These are phyloP conservation scores for Ooceraea biroi DNA, from an alignment of 1,140 invertebrate genomes.

Conservation along the genomic window DNA sequence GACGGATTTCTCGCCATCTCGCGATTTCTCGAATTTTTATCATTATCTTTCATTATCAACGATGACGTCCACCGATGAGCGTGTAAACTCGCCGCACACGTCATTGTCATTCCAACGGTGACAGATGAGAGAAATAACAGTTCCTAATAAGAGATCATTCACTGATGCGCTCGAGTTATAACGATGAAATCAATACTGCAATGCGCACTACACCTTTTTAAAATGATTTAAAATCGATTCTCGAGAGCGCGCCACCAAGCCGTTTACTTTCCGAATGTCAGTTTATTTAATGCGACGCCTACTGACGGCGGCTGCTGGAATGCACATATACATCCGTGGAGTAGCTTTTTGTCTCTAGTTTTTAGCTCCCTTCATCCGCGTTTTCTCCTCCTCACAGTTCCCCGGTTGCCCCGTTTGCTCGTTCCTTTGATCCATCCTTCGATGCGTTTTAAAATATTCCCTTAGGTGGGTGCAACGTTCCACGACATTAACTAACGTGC, in stretches of 20 bases:
- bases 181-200: neutral
- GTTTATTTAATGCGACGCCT: slow-evolving; percentile 71
- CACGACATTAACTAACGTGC: neutral
- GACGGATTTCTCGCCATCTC: neutral
- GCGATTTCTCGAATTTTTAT: slow-evolving; percentile 35
- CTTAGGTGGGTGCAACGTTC: neutral
- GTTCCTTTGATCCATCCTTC: neutral
- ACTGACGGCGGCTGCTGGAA: slow-evolving; percentile 46
- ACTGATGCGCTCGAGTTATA: neutral
- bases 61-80: slow-evolving; percentile 14
- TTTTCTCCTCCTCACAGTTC: slow-evolving; percentile 47
- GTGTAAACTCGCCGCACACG: slow-evolving; percentile 10
- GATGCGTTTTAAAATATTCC: slow-evolving; percentile 22
- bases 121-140: slow-evolving; percentile 47
- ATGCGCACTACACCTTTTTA: too few species aligned
- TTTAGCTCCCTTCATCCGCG: slow-evolving; percentile 6
- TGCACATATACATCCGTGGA: slow-evolving; percentile 35
- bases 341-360: slow-evolving; percentile 59
- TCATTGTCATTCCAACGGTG: neutral
- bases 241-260: slow-evolving; percentile 62
- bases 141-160: slow-evolving; percentile 15
- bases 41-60: slow-evolving; percentile 52
- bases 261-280: slow-evolving; percentile 72
- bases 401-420: slow-evolving; percentile 26
- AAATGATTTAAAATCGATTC: too few species aligned